A percentile compares a stretch with the other conserved stretches of the same genome.
Evolutionary conservation across 1,140 invertebrate genomes (phyloP).

Genomic region (Metopolophium dirhodum): DNA sequence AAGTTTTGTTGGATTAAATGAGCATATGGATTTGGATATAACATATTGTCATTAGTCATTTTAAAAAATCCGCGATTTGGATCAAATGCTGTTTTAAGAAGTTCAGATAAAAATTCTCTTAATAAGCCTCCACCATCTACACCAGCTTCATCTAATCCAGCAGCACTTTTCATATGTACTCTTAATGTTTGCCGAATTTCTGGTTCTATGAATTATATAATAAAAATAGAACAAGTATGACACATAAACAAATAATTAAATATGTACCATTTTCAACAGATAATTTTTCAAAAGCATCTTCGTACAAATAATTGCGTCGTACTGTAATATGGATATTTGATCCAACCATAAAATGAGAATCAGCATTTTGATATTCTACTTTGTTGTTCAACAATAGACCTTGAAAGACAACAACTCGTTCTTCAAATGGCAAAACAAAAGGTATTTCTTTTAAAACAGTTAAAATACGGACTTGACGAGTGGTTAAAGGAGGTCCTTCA

Average conservation of each 20-base stretch:
- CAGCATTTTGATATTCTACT: slow-evolving; percentile 74
- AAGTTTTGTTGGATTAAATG: slow-evolving; percentile 83
- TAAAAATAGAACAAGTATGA: background rate
- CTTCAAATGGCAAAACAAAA: slow-evolving; percentile 89
- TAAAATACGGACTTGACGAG: slow-evolving; percentile 85
- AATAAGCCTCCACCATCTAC: slow-evolving; percentile 96
- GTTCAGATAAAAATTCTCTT: slow-evolving; percentile 88
- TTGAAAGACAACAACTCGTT: slow-evolving; percentile 86
- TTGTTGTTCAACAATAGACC: slow-evolving; percentile 76
- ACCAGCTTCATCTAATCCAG: slow-evolving; percentile 91
- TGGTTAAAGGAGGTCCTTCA: slow-evolving; percentile 83
- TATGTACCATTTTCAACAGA: slow-evolving; percentile 82
- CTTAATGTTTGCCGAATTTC: slow-evolving; percentile 84
- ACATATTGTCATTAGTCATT: slow-evolving; percentile 87
- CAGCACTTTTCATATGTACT: slow-evolving; percentile 88
- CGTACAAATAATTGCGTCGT: slow-evolving; percentile 90
- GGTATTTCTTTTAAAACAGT: slow-evolving; percentile 90
- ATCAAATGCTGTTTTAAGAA: slow-evolving; percentile 95
- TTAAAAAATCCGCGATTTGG: slow-evolving; percentile 95
- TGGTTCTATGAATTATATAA: slow-evolving; percentile 70
- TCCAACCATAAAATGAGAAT: slow-evolving; percentile 76
- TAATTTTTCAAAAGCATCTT: slow-evolving; percentile 95
- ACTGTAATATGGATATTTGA: slow-evolving; percentile 81
- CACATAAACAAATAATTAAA: background rate
- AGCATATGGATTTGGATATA: slow-evolving; percentile 95